Evolutionary conservation across 2,113 vertebrate genomes (phyloP).

Genomic region (Hystrix brachyura): DNA sequence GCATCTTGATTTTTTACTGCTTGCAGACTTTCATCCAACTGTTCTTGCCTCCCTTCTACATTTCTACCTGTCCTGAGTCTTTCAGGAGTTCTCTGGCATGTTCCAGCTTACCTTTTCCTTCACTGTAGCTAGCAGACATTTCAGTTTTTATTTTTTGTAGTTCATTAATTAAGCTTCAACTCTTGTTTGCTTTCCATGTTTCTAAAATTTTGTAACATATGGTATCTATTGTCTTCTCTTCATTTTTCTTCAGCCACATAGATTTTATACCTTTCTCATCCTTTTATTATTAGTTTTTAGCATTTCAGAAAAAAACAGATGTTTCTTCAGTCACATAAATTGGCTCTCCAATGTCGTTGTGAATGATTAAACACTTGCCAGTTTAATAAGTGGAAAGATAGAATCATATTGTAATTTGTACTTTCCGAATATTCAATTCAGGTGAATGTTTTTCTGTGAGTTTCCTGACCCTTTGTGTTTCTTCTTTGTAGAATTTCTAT

Average conservation of each 20-base stretch:
- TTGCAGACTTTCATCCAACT: neutral
- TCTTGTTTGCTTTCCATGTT: neutral
- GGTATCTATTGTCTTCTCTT: neutral
- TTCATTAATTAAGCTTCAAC: constrained; percentile 36
- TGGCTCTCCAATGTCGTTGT: neutral
- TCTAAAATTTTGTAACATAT: neutral
- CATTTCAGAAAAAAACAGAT: neutral
- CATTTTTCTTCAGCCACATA: neutral
- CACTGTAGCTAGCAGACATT: neutral
- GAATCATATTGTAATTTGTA: constrained; percentile 32
- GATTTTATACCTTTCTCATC: neutral
- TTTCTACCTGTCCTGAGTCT: neutral
- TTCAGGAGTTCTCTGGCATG: neutral
- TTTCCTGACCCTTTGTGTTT: constrained; percentile 52
- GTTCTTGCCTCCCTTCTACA: neutral
- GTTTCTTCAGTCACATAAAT: neutral
- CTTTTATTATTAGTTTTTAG: constrained; percentile 27
- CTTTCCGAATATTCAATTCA: constrained; percentile 11
- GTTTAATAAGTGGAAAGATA: constrained; percentile 43
- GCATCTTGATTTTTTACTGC: neutral
- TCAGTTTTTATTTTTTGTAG: neutral
- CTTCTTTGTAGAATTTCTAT: constrained; percentile 12
- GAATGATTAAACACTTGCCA: constrained; percentile 38
- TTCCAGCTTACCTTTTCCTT: neutral
- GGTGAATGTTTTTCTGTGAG: neutral